Percentiles rank a stretch among this genome's conserved stretches.
Conservation (phyloP, 2,113 vertebrate species). For the Scomber scombrus region DNA sequence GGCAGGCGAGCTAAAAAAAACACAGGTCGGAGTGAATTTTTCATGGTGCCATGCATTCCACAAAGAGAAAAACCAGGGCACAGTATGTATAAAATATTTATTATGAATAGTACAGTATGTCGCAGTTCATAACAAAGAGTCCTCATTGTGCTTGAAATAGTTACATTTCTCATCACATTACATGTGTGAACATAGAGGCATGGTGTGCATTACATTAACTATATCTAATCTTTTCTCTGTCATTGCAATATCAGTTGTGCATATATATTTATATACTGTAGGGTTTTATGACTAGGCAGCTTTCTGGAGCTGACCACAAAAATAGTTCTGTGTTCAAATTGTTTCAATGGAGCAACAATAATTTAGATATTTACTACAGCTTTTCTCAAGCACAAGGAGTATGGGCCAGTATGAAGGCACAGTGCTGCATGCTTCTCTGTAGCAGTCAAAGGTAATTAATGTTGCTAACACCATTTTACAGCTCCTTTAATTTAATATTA, state of each 20-base stretch:
- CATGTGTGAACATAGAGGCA: slow-evolving; percentile 78
- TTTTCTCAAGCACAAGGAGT: slow-evolving; percentile 43
- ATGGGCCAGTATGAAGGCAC: slow-evolving; percentile 69
- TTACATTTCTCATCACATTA: slow-evolving; percentile 90
- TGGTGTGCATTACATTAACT: slow-evolving; percentile 80
- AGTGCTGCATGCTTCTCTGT: slow-evolving; percentile 73
- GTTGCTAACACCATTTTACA: no score
- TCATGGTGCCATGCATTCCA: background rate
- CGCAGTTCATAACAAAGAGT: slow-evolving; percentile 93
- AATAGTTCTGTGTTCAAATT: slow-evolving; percentile 80
- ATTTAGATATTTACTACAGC: slow-evolving; percentile 29
- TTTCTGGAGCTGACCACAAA: slow-evolving; percentile 87
- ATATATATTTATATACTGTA: slow-evolving; percentile 50
- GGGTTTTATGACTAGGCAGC: slow-evolving; percentile 82
- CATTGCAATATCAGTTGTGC: slow-evolving; percentile 80
- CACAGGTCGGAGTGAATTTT: no score
- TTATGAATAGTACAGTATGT: slow-evolving; percentile 91
- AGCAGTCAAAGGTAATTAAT: slow-evolving; percentile 53
- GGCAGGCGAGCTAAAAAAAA: slow-evolving; percentile 4
- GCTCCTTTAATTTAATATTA: no score
- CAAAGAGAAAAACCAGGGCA: slow-evolving; percentile 20
- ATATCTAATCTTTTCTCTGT: slow-evolving; percentile 42
- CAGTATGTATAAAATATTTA: slow-evolving; percentile 96
- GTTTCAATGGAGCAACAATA: slow-evolving; percentile 76
- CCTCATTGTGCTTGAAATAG: slow-evolving; percentile 93